Conservation (phyloP, 92 coral and sea anemone genomes). For the Blastomussa wellsi region DNA sequence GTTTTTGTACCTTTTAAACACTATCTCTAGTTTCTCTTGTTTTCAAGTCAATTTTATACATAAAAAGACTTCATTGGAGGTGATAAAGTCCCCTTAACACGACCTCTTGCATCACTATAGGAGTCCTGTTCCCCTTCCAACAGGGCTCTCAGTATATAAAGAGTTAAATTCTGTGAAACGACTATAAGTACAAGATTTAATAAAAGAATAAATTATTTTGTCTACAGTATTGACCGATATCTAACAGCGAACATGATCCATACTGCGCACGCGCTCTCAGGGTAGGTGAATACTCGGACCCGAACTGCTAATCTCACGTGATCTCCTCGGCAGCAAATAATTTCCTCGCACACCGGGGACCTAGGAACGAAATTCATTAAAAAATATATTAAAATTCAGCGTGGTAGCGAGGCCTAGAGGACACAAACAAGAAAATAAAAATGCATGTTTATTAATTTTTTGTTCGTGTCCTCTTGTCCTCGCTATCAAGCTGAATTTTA, state of each 20-base stretch:
- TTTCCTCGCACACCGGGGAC: conserved; percentile 96
- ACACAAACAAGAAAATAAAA: neutral
- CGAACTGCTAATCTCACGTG: conserved; percentile 93
- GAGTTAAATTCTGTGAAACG: neutral
- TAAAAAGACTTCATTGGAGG: too few relatives aligned
- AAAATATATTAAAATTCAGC: neutral
- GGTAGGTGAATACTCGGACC: conserved; percentile 89
- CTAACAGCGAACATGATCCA: conserved; percentile 99
- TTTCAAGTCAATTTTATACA: too few relatives aligned
- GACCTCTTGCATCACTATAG: too few relatives aligned
- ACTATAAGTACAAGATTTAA: neutral
- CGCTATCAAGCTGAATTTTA: too few relatives aligned
- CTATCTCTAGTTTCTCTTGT: too few relatives aligned
- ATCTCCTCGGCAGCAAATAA: conserved; percentile 96
- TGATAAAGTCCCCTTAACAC: too few relatives aligned
- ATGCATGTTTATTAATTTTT: too few relatives aligned
- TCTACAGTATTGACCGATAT: conserved; percentile 85
- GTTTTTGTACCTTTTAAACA: too few relatives aligned
- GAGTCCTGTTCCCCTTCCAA: too few relatives aligned
- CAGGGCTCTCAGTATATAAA: too few relatives aligned
- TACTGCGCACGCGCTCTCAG: conserved; percentile 97
- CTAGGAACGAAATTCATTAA: conserved; percentile 45
- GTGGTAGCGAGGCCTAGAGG: too few relatives aligned
- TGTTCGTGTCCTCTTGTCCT: too few relatives aligned
- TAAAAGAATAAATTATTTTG: neutral